Base-by-base conservation (phyloP, 2,797 vertebrate genomes). In the Echeneis naucrates region DNA sequence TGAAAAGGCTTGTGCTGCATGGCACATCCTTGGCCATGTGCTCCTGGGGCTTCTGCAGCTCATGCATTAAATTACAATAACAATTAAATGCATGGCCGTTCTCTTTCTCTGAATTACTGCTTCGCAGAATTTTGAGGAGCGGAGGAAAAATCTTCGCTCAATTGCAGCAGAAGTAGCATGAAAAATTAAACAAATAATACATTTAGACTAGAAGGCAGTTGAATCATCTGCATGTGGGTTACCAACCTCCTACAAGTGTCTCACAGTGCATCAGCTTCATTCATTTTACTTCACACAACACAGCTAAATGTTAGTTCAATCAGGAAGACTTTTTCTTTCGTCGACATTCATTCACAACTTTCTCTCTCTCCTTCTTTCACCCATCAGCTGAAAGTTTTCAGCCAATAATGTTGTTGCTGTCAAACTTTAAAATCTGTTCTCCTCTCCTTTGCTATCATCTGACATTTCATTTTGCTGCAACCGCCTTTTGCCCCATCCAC, bases 11-110 rank as follows among this genome's bases (percentile, higher is more conserved):
- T 38, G 63, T 59, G 78, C 62, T 58, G 66, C 68, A 32, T 60
- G 77, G 53, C 51, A 4, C n/a, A 21, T 77, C 78, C 75, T 77
- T n/a, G n/a, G n/a, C n/a, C 5, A 17, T 6, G 2, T 69, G 56
- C 88, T 87, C 14, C 16, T 4, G 72, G 79, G 79, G 64, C 63
- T 58, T 64, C 65, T 75, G 67, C 66, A 68, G 62, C 73, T 81
- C 65, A 7, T 48, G 71, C 52, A 45, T 66, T 76, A 84, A 85
- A 61, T 70, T 70, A 89, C 84, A 87, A 82, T 82, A 70, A 67
- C 8, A 53, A 68, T 52, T 83, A 77, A 82, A 87, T 70, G 74
- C 82, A 78, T 72, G 73, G 76, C 79, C 45, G 62, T 65, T 66
- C 44, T 71, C 60, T 78, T 85, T 76, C 77, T 84, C 75, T 80